Conservation (phyloP, 2,113 vertebrate genomes). For the Brachionichthys hirsutus region DNA sequence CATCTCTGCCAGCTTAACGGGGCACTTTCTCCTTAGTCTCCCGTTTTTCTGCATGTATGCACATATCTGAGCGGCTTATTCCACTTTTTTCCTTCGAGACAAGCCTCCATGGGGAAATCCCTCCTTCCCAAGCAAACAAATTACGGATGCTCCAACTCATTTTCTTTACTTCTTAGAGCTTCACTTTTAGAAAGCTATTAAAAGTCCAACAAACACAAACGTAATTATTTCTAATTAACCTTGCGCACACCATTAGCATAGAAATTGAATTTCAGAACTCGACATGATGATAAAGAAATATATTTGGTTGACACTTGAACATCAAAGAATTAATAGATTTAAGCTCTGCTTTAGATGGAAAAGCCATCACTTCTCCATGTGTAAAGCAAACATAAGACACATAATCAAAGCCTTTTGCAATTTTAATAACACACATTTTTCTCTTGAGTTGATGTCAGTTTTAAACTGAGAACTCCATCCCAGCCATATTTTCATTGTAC, state of each 20-base stretch:
- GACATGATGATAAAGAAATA: no score
- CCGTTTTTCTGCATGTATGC: slow-evolving; percentile 23
- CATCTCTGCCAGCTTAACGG: slow-evolving; percentile 34
- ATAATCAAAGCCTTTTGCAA: slow-evolving; percentile 72
- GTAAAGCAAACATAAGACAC: slow-evolving; percentile 52
- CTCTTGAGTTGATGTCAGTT: slow-evolving; percentile 34
- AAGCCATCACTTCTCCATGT: slow-evolving; percentile 36
- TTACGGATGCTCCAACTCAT: slow-evolving; percentile 47
- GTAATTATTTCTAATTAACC: slow-evolving; percentile 27
- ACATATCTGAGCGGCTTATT: slow-evolving; percentile 47
- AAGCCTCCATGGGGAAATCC: slow-evolving; percentile 35
- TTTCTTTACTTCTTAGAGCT: slow-evolving; percentile 31
- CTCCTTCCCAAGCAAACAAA: slow-evolving; percentile 49
- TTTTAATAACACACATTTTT: slow-evolving; percentile 60
- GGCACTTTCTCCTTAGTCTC: slow-evolving; percentile 4
- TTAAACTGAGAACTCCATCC: slow-evolving; percentile 38
- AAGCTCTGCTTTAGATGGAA: slow-evolving; percentile 59
- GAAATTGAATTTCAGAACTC: neutral
- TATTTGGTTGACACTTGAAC: neutral
- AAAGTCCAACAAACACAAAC: slow-evolving; percentile 23
- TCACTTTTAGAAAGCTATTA: slow-evolving; percentile 21
- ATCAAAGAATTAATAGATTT: slow-evolving; percentile 23
- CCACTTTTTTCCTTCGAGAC: slow-evolving; percentile 21
- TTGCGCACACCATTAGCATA: slow-evolving; percentile 9
- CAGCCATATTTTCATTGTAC: slow-evolving; percentile 29